Evolutionary conservation across 1,140 invertebrate genomes (phyloP).

Genomic region (Bombus picipes): DNA sequence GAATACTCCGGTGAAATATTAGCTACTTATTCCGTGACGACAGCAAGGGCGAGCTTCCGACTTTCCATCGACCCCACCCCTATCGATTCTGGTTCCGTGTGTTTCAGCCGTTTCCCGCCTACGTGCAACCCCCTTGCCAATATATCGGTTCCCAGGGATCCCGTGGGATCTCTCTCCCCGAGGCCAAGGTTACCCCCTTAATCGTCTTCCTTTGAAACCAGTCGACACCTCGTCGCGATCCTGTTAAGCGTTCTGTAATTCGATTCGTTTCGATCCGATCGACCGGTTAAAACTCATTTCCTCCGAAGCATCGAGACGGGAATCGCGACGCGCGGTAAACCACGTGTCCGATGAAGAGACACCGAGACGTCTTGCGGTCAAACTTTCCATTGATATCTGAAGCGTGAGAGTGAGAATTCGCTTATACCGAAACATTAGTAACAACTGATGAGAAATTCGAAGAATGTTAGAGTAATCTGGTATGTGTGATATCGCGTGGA

Average conservation of each 20-base stretch:
- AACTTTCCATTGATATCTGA: neutral
- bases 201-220: conserved; percentile 54
- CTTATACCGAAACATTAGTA: neutral
- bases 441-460: neutral
- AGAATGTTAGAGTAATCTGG: neutral
- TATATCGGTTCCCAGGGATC: conserved; percentile 50
- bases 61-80: neutral
- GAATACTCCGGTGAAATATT: conserved; percentile 69
- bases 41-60: conserved; percentile 52
- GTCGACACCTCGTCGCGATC: conserved; percentile 43
- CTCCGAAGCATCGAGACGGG: conserved; percentile 7
- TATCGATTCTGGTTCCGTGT: neutral
- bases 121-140: conserved; percentile 30
- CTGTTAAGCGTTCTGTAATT: conserved; percentile 56
- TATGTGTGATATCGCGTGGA: too few relatives aligned
- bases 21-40: conserved; percentile 66
- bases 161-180: neutral
- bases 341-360: neutral
- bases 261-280: conserved; percentile 47
- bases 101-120: neutral
- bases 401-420: neutral
- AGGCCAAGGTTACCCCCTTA: conserved; percentile 47
- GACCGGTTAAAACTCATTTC: conserved; percentile 47
- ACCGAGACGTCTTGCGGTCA: neutral
- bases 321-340: neutral